Percentiles rank a stretch among this genome's conserved stretches.
These are phyloP conservation scores for Siderastrea siderea DNA, from an alignment of 92 coral and sea anemone genomes.

Conservation along the genomic window DNA sequence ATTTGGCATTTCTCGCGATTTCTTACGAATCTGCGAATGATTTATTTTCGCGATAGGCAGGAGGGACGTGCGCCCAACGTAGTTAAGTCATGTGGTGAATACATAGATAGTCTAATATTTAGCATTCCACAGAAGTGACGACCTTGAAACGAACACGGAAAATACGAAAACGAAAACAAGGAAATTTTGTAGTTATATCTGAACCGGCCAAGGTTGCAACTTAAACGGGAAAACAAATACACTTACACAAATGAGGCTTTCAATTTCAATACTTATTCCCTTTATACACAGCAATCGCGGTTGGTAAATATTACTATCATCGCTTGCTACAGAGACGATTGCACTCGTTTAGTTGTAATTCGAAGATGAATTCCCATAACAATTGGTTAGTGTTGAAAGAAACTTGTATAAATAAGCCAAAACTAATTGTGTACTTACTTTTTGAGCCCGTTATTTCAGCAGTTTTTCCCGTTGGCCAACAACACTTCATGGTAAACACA, in stretches of 20 bases:
- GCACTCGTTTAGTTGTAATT: not conserved
- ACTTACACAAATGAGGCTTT: not conserved
- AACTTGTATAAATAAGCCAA: not conserved
- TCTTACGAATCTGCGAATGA: not conserved
- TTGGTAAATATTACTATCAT: not conserved
- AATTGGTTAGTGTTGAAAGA: conserved; percentile 9
- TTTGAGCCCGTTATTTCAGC: not conserved
- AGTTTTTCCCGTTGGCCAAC: conserved; percentile 10
- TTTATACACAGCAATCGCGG: not conserved
- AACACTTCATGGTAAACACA: conserved; percentile 6
- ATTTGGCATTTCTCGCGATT: not conserved
- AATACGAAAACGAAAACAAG: not conserved
- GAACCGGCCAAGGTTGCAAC: not conserved
- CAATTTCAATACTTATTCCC: not conserved
- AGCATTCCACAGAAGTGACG: conserved; percentile 11
- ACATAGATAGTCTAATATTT: not conserved
- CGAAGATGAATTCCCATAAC: not conserved
- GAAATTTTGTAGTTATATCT: not conserved
- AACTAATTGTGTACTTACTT: conserved; percentile 21
- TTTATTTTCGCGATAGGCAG: not conserved
- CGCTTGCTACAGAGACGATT: not conserved
- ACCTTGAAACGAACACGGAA: not conserved
- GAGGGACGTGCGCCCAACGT: not conserved
- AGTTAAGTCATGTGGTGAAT: not conserved
- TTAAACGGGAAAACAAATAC: not conserved